Evolutionary conservation across 1,140 invertebrate genomes (phyloP).

Genomic region (Eueides isabella): DNA sequence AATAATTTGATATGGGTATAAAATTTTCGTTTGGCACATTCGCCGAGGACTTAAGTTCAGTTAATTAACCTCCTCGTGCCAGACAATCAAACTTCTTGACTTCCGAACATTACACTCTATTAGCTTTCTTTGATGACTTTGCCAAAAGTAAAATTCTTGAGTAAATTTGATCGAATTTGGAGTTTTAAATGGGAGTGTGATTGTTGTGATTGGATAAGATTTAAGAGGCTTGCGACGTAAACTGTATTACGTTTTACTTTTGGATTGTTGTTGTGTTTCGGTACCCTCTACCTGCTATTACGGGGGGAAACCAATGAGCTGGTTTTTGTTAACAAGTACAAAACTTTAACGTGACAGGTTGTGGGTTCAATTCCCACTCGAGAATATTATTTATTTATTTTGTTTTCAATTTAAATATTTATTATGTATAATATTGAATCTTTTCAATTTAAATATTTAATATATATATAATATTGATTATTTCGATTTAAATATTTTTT

Average conservation of each 20-base stretch:
- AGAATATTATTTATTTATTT: too few species aligned
- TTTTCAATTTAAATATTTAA: too few species aligned
- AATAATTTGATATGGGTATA: slow-evolving; percentile 16
- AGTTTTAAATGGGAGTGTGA: background rate
- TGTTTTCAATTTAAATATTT: too few species aligned
- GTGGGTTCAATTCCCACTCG: too few species aligned
- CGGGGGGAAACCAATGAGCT: too few species aligned
- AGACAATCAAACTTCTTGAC: slow-evolving; percentile 23
- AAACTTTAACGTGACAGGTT: too few species aligned
- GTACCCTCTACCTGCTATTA: too few species aligned
- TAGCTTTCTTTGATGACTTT: slow-evolving; percentile 11
- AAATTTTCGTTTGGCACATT: background rate
- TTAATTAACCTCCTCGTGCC: slow-evolving; percentile 26
- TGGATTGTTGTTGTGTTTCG: too few species aligned
- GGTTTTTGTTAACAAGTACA: too few species aligned
- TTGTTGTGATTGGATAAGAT: slow-evolving; percentile 3
- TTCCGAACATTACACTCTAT: slow-evolving; percentile 6
- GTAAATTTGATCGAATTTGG: background rate
- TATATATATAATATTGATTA: too few species aligned
- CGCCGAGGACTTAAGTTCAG: slow-evolving; percentile 12
- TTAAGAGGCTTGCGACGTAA: background rate
- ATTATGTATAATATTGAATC: too few species aligned
- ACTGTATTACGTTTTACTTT: background rate
- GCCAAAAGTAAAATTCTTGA: slow-evolving; percentile 6
- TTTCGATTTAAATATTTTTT: too few species aligned